A percentile compares a stretch with the other conserved stretches of the same genome.
These are phyloP conservation scores for Acanthosepion pharaonis DNA, from an alignment of 2,888 invertebrate genomes.

Conservation along the genomic window DNA sequence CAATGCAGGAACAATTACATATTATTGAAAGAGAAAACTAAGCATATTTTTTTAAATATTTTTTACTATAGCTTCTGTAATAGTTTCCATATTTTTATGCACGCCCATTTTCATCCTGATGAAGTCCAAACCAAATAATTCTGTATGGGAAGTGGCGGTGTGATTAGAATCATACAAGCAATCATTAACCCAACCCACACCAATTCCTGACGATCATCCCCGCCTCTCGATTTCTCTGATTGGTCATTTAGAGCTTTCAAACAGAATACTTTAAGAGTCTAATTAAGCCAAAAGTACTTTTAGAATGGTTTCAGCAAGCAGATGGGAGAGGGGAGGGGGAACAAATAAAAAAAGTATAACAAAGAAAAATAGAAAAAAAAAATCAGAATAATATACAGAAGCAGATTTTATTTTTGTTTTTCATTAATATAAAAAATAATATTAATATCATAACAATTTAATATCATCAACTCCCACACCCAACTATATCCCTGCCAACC, in stretches of 20 bases:
- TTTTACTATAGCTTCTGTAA: not conserved
- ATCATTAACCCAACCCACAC: not conserved
- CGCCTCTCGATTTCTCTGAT: not conserved
- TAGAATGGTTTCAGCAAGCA: not conserved
- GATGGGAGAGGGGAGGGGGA: not conserved
- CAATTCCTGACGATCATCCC: not conserved
- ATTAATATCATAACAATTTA: not conserved
- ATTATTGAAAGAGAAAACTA: not conserved
- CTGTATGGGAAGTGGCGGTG: not conserved
- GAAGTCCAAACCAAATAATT: not conserved
- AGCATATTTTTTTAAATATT: not conserved
- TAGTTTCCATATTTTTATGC: not conserved
- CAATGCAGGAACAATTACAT: not conserved
- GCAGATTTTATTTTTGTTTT: too few species aligned
- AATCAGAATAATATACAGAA: too few species aligned
- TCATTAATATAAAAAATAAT: too few species aligned
- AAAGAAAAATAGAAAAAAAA: too few species aligned
- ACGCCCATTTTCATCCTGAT: not conserved
- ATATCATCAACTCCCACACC: not conserved
- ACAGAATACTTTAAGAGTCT: not conserved
- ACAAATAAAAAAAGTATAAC: not conserved
- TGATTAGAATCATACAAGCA: not conserved
- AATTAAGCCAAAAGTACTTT: conserved; percentile 13
- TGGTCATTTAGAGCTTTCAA: not conserved
- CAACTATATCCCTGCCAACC: not conserved